A percentile compares a stretch with the other conserved stretches of the same genome.
Conservation (phyloP, 2,888 invertebrate species). For the Timema cristinae region DNA sequence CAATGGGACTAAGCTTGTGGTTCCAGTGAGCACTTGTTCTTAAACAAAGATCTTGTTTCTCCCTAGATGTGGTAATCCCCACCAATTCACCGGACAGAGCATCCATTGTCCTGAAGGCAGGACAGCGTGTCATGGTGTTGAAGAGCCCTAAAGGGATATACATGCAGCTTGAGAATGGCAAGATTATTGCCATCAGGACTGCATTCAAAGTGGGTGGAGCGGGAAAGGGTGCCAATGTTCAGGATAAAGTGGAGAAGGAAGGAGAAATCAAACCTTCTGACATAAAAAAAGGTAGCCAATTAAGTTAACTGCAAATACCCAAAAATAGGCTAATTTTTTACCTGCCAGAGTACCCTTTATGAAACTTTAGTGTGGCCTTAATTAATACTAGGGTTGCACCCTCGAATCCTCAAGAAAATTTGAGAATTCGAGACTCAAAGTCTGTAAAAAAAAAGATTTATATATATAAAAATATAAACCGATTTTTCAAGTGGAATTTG, state of each 20-base stretch:
- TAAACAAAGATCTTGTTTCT: too few relatives aligned
- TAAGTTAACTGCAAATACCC: background rate
- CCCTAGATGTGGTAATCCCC: slow-evolving; percentile 80
- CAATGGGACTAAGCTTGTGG: too few relatives aligned
- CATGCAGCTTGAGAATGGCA: slow-evolving; percentile 90
- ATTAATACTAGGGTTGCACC: too few relatives aligned
- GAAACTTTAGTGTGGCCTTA: too few relatives aligned
- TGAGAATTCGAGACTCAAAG: too few relatives aligned
- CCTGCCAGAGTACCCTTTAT: too few relatives aligned
- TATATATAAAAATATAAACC: too few relatives aligned
- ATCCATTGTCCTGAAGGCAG: slow-evolving; percentile 86
- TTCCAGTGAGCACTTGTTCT: too few relatives aligned
- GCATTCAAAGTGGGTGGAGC: slow-evolving; percentile 62
- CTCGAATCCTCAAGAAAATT: too few relatives aligned
- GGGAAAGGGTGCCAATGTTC: slow-evolving; percentile 44
- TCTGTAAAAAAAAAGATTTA: too few relatives aligned
- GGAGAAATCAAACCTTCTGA: slow-evolving; percentile 23
- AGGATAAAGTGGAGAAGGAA: slow-evolving; percentile 26
- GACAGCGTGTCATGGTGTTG: slow-evolving; percentile 89
- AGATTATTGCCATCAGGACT: slow-evolving; percentile 87
- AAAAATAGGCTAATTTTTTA: too few relatives aligned
- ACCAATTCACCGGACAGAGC: slow-evolving; percentile 86
- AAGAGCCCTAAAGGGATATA: slow-evolving; percentile 95
- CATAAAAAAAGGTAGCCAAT: slow-evolving; percentile 25
- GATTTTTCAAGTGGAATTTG: too few relatives aligned